Evolutionary conservation across 2,797 vertebrate species (phyloP), one percentile per base, ranked within the genome.

Genomic region (Rachycentron canadum): DNA sequence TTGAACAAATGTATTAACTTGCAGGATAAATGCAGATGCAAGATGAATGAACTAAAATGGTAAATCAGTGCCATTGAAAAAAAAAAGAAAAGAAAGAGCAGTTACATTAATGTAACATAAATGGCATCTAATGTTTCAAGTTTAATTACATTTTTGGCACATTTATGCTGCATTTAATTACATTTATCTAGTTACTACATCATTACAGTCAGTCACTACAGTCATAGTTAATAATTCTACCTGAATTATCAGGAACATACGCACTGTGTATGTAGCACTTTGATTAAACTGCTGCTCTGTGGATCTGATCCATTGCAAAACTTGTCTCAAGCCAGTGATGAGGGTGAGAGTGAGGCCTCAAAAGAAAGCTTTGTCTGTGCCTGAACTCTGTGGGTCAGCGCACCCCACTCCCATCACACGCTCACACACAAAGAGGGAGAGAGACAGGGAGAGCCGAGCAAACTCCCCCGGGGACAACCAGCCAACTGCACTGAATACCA

Each of bases 351-450:
- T 40, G 66, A 49, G 81, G 80, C 72, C 83, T 89, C 77, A 79
- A 90, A 92, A 86, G 87, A 84, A 83, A 16, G 81, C 92, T 91
- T 93, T 93, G 91, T 94, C 71, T 89, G 60, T 47, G 69, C 7
- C 53, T 89, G 77, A 89, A 81, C 84, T 85, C 64, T 74, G 30
- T 43, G 83, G 80, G 88, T 87, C 86, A 82, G 47, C 53, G 62
- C 60, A 32, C 56, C 78, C 73, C 41, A 59, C 79, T 74, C 73
- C 25, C 57, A 41, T n/a, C 69, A 21, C 30, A 14, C 55, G 26
- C 60, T n/a, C 57, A 45, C 34, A 41, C 45, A 32, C 50, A 69
- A 26, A 79, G 53, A 70, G 30, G 78, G 59, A 40, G 38, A 45
- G 58, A 82, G 26, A 59, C 16, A 4, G 4, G 53, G 32, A 58